Evolutionary conservation across 92 coral and sea anemone genomes (phyloP).

Genomic region (Phenganax stokvisi): DNA sequence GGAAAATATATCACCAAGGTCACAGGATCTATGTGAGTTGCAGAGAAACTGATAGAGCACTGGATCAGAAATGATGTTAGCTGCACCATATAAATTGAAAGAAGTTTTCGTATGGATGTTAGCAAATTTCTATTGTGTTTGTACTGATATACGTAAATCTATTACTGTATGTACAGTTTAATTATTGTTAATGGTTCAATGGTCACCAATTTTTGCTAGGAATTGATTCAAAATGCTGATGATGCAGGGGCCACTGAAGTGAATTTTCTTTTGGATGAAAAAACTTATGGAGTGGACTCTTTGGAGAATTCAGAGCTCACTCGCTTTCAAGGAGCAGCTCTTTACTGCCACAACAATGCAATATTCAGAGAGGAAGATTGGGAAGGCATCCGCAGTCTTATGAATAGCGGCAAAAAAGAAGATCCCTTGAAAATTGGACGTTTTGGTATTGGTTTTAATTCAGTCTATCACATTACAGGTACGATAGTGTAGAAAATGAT

Average conservation of each 20-base stretch:
- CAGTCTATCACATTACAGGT: conserved; percentile 52
- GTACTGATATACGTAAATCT: background rate
- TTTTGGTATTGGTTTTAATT: conserved; percentile 52
- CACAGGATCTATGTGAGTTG: too few relatives aligned
- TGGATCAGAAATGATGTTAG: too few relatives aligned
- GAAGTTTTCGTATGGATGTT: too few relatives aligned
- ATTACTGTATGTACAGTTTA: background rate
- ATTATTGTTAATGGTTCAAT: background rate
- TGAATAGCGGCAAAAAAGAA: conserved; percentile 46
- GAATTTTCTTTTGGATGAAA: conserved; percentile 42
- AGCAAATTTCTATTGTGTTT: too few relatives aligned
- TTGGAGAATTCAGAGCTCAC: conserved; percentile 22
- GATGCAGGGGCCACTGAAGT: conserved; percentile 51
- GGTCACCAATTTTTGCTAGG: conserved; percentile 14
- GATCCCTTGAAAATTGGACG: conserved; percentile 46
- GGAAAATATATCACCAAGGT: too few relatives aligned
- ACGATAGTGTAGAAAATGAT: background rate
- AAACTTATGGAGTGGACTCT: conserved; percentile 39
- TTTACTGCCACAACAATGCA: conserved; percentile 48
- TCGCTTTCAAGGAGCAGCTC: conserved; percentile 49
- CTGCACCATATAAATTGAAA: too few relatives aligned
- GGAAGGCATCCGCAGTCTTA: conserved; percentile 47
- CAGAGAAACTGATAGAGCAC: too few relatives aligned
- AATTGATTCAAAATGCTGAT: conserved; percentile 51
- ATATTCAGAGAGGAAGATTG: conserved; percentile 43